Evolutionary conservation across 2,888 invertebrate genomes (phyloP).

Genomic region (Leptopilina syphax): DNA sequence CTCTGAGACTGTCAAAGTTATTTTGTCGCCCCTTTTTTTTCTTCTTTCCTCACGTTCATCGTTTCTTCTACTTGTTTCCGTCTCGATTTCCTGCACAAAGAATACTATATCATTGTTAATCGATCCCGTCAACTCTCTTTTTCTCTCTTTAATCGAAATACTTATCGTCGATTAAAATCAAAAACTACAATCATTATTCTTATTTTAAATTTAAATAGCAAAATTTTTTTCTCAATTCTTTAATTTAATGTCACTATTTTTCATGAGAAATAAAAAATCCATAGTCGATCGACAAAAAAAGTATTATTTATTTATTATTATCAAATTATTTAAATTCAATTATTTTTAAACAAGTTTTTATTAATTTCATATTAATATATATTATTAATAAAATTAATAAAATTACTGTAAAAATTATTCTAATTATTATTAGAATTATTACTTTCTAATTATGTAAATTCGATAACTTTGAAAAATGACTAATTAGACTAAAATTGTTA

Average conservation of each 20-base stretch:
- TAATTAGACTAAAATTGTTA: too few relatives aligned
- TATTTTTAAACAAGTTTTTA: too few relatives aligned
- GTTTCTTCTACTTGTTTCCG: not conserved
- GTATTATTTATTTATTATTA: too few relatives aligned
- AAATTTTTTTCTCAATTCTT: not conserved
- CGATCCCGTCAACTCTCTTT: slow-evolving; percentile 1
- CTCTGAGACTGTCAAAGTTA: slow-evolving; percentile 44
- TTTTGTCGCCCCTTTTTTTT: slow-evolving; percentile 31
- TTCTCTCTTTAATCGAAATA: slow-evolving; percentile 7
- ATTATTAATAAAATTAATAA: too few relatives aligned
- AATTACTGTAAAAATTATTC: too few relatives aligned
- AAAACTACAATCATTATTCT: not conserved
- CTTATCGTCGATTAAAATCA: slow-evolving; percentile 29
- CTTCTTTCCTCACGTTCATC: not conserved
- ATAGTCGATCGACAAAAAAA: too few relatives aligned
- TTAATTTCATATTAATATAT: too few relatives aligned
- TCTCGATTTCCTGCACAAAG: slow-evolving; percentile 34
- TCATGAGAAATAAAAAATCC: too few relatives aligned
- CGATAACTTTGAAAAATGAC: too few relatives aligned
- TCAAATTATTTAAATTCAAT: too few relatives aligned
- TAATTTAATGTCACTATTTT: not conserved
- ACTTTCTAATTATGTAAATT: too few relatives aligned
- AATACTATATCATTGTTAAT: slow-evolving; percentile 17
- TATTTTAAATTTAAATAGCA: not conserved
- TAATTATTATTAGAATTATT: too few relatives aligned